Conservation (phyloP, 2,888 invertebrate species). For the Iphiclides podalirius region DNA sequence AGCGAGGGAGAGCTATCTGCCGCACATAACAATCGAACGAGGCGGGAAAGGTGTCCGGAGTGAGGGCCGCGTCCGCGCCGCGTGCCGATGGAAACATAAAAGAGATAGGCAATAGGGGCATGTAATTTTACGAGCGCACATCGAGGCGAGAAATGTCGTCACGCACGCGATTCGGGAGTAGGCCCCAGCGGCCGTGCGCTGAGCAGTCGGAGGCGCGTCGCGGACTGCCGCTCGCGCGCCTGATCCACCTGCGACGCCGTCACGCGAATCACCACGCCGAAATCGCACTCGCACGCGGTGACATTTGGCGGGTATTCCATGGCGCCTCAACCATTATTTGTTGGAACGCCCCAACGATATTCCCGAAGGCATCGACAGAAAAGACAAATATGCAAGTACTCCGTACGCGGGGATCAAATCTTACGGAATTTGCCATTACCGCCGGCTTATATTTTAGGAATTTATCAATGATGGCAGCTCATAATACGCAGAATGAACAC, state of each 20-base stretch:
- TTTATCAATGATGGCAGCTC: constrained; percentile 21
- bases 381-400: too few species aligned
- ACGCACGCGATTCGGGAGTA: constrained; percentile 11
- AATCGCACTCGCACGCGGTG: not conserved
- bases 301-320: not conserved
- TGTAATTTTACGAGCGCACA: constrained; percentile 14
- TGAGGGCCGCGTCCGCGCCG: not conserved
- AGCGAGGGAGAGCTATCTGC: not conserved
- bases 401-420: too few species aligned
- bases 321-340: too few species aligned
- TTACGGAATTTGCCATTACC: not conserved
- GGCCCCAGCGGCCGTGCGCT: constrained; percentile 1
- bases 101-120: constrained; percentile 6
- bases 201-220: not conserved
- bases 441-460: constrained; percentile 15
- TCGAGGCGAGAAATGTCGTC: constrained; percentile 6
- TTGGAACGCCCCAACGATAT: too few species aligned
- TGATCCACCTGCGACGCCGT: not conserved
- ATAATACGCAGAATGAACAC: constrained; percentile 35
- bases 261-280: not conserved
- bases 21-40: not conserved
- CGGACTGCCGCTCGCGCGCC: not conserved
- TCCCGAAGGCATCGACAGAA: too few species aligned
- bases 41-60: not conserved
- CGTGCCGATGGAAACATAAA: not conserved